phyloP scores from a whole-genome alignment of 2,797 vertebrate genomes.

The Spinus olivaceus region DNA sequence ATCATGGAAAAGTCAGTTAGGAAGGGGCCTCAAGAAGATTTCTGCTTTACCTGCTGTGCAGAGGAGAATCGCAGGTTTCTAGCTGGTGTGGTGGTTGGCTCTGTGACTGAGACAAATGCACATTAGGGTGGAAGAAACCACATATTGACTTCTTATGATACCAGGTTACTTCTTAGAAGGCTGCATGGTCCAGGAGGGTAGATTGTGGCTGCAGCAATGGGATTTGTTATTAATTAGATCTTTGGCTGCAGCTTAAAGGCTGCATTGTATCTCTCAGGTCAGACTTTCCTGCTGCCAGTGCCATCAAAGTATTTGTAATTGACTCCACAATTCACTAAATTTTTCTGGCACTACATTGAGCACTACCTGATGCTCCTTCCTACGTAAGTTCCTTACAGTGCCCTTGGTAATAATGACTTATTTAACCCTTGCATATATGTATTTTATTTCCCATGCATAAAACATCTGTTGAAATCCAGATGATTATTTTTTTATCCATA shows the following conservation, averaged over 20 bases:
- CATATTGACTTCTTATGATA: background rate
- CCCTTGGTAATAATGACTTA: background rate
- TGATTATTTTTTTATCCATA: background rate
- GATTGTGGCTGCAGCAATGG: background rate
- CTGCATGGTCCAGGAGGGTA: background rate
- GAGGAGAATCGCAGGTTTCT: background rate
- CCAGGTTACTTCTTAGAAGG: background rate
- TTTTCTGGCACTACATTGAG: background rate
- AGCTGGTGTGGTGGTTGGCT: background rate
- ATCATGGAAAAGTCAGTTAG: background rate
- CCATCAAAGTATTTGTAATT: constrained; percentile 25
- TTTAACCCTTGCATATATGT: background rate
- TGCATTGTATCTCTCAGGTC: constrained; percentile 1
- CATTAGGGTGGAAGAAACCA: background rate
- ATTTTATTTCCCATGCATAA: background rate
- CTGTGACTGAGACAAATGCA: background rate
- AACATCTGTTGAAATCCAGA: background rate
- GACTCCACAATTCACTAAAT: background rate
- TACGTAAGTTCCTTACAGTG: background rate
- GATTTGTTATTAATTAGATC: constrained; percentile 23
- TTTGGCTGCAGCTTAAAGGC: background rate
- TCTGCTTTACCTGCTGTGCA: background rate
- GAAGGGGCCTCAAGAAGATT: background rate
- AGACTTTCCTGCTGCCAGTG: background rate
- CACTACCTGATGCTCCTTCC: background rate